phyloP scores from a whole-genome alignment of 2,888 invertebrate species.

The Phymatocera aterrima region DNA sequence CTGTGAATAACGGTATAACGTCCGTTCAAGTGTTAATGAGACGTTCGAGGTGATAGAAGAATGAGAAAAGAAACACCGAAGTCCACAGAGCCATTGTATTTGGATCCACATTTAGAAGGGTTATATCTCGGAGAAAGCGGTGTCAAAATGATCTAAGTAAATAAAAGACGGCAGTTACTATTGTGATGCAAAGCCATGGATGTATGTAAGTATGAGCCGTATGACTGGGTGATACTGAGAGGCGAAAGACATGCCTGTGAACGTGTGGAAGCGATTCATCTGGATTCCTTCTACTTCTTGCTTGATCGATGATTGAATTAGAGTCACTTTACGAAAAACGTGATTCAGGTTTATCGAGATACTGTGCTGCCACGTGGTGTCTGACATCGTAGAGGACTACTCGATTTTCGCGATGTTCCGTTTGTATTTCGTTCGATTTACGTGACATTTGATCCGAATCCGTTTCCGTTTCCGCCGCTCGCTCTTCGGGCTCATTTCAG shows the following conservation, averaged over 20 bases:
- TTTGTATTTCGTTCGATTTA: constrained; percentile 40
- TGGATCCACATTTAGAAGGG: too few relatives aligned
- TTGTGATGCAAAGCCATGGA: neutral
- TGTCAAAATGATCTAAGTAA: neutral
- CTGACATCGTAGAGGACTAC: constrained; percentile 1
- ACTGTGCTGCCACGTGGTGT: neutral
- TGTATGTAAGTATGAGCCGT: neutral
- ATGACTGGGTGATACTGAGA: neutral
- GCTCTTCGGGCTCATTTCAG: constrained; percentile 7
- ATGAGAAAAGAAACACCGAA: too few relatives aligned
- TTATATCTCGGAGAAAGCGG: too few relatives aligned
- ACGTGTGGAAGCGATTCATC: neutral
- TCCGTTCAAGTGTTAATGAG: too few relatives aligned
- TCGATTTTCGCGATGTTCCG: constrained; percentile 26
- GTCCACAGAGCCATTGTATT: too few relatives aligned
- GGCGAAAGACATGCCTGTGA: neutral
- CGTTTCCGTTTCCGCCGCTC: constrained; percentile 25
- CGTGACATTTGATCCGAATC: constrained; percentile 30
- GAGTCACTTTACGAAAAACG: neutral
- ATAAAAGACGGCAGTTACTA: neutral
- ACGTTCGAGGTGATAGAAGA: too few relatives aligned
- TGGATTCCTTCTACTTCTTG: neutral
- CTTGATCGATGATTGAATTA: constrained; percentile 5
- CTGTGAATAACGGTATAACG: too few relatives aligned
- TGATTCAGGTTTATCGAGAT: neutral